Conservation (phyloP, 2,888 invertebrate genomes). For the Ganaspis brasiliensis region DNA sequence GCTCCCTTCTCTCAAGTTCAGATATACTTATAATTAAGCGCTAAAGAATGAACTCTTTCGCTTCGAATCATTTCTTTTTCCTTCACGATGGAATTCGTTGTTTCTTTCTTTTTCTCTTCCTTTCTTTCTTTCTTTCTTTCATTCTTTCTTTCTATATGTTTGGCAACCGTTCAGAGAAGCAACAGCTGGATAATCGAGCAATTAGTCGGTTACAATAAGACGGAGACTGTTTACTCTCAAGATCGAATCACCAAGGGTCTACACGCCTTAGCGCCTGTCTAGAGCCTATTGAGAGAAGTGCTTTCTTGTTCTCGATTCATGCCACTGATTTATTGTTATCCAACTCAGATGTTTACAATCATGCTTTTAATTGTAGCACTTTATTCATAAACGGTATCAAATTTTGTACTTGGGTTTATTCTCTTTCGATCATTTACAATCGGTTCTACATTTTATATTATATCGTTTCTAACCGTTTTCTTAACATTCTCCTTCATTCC, state of each 20-base stretch:
- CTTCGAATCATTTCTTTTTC: constrained; percentile 13
- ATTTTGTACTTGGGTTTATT: neutral
- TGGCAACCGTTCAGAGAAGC: constrained; percentile 10
- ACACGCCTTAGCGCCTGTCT: constrained; percentile 3
- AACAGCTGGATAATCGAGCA: constrained; percentile 34
- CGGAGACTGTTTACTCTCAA: constrained; percentile 27
- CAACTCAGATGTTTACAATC: neutral
- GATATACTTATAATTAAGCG: constrained; percentile 39
- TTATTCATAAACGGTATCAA: neutral
- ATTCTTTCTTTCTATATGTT: neutral
- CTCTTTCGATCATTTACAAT: no score
- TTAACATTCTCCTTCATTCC: no score
- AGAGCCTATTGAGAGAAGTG: constrained; percentile 18
- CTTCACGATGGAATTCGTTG: neutral
- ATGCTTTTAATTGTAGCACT: neutral
- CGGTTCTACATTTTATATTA: no score
- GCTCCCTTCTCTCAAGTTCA: constrained; percentile 11
- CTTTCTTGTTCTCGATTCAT: constrained; percentile 36
- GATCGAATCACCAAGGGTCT: constrained; percentile 4
- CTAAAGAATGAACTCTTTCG: constrained; percentile 37
- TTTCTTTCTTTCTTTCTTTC: neutral
- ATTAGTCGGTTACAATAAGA: constrained; percentile 26
- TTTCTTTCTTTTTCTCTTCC: neutral
- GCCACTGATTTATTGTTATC: neutral
- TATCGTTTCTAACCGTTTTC: no score